Evolutionary conservation across 2,888 invertebrate genomes (phyloP).

Genomic region (Ypsolopha sequella): DNA sequence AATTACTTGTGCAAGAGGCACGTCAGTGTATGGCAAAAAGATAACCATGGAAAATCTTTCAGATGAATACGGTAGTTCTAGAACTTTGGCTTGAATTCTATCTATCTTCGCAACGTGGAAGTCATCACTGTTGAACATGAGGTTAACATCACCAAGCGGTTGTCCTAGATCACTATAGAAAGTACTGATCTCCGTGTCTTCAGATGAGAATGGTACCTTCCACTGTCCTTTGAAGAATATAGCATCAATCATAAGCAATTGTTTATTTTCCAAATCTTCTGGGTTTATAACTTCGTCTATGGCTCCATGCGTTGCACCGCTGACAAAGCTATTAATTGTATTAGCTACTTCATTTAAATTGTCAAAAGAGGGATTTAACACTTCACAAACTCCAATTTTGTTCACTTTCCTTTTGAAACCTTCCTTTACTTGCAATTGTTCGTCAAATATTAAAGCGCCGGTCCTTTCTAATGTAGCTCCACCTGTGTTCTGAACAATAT

Average conservation of each 20-base stretch:
- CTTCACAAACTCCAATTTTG: conserved; percentile 24
- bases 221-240: conserved; percentile 50
- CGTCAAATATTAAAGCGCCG: not conserved
- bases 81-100: conserved; percentile 34
- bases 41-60: conserved; percentile 73
- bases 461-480: not conserved
- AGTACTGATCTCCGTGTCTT: conserved; percentile 25
- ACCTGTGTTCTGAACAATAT: not conserved
- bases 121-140: not conserved
- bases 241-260: conserved; percentile 39
- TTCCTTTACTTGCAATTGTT: not conserved
- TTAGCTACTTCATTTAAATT: conserved; percentile 24
- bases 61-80: conserved; percentile 47
- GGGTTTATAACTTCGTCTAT: conserved; percentile 41
- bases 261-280: conserved; percentile 28
- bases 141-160: conserved; percentile 17
- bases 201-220: conserved; percentile 32
- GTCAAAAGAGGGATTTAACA: conserved; percentile 26
- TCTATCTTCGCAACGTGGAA: not conserved
- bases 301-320: conserved; percentile 31
- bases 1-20: conserved; percentile 49
- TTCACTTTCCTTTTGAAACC: conserved; percentile 22
- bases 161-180: conserved; percentile 32
- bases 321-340: conserved; percentile 39
- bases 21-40: conserved; percentile 65